Base-by-base conservation (phyloP, 2,888 invertebrate genomes). In the Automeris io region DNA sequence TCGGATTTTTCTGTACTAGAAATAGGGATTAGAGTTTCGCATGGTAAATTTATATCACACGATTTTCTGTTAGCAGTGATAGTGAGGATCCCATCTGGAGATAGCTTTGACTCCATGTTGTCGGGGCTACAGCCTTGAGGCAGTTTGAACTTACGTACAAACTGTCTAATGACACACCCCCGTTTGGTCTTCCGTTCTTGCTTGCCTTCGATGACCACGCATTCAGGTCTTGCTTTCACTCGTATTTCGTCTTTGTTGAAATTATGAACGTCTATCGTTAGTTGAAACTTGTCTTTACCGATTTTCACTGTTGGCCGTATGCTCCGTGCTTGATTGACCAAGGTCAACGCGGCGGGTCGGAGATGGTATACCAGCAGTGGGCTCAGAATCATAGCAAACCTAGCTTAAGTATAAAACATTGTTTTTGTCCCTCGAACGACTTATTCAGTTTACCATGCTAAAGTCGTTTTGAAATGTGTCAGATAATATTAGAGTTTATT, bases 201-300 rank as follows among this genome's bases (percentile, higher is more conserved):
- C 41, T 79, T 81, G 0, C 86, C 85, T 59, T 85, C 78, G 3
- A 85, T 66, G 0, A 75, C 43, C 0, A 85, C 64, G 38, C 67
- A 76, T n/a, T 80, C 74, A 1, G 66, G 54, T 0, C 68, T 52
- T 0, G 79, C 83, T 42, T 78, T 81, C 0, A 83, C 77, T 6
- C 67, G 49, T 6, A 85, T 58, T 40, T 85, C 83, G 7, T 82
- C 74, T 39, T 65, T 73, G 1, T 51, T 58, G 41, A 66, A 83
- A 11, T 69, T 54, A 7, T 61, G 61, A 0, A 83, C 71, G 29
- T 83, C 70, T 3, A 85, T n/a, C 0, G 52, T 59, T 3, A 85
- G n/a, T 40, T 79, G 61, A 42, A 83, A 83, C 24, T 51, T 65
- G 5, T 78, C 73, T 48, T 70, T 74, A 2, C 59, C 58, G 1